Base-by-base conservation (phyloP, 2,797 vertebrate genomes). In the Emys orbicularis region DNA sequence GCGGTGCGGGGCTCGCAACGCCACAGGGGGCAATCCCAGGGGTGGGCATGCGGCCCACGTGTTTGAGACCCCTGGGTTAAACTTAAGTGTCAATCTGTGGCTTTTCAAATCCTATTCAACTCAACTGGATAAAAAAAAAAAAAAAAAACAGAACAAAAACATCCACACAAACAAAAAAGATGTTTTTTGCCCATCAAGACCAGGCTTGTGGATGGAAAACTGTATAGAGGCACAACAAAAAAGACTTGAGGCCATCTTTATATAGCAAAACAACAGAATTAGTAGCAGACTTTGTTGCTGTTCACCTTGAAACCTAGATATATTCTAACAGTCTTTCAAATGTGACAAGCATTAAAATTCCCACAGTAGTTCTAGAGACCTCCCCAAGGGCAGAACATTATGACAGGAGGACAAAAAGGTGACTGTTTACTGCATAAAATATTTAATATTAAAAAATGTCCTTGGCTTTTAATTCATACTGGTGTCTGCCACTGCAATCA, bases 401-500 rank as follows among this genome's bases (percentile, higher is more conserved):
- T 0, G 37, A 83, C n/a, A 4, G 59, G 19, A 47, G 12, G 8
- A 72, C 41, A 49, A 31, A 76, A 47, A 18, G 61, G 12, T 0
- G 21, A 85, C 81, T 31, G 7, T 79, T 81, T 87, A 92, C 87
- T 89, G 92, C 6, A 0, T 1, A 10, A 92, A 90, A 61, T 3
- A 47, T 25, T 86, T 61, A 34, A 79, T 83, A 79, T 23, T 72
- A 68, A 44, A 10, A 44, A 8, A 77, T 6, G 41, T 4, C 65
- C 79, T 84, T 3, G 79, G 87, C 65, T 92, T 77, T 81, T 84
- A 57, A 41, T 29, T 56, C 56, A 1, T 0, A 16, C 88, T 1
- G 1, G 56, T 1, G 72, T 88, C 86, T 56, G 61, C 61, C 2
- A 1, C 82, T 0, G 0, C 84, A 21, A 50, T 21, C 81, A 2